Base-by-base conservation (phyloP, 2,113 vertebrate species). In the Oncorhynchus masou region DNA sequence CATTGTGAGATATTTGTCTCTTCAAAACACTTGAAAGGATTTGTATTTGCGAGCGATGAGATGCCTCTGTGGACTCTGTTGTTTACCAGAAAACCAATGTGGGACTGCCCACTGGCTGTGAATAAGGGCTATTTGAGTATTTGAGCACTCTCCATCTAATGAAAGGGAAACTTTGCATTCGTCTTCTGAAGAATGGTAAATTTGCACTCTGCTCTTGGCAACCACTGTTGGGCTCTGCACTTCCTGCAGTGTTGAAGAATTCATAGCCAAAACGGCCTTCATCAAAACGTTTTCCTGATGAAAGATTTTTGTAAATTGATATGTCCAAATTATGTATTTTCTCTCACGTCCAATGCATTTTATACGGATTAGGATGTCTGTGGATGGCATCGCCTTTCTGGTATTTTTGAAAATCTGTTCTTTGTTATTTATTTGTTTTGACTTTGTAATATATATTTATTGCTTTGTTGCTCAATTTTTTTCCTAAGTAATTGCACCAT, bases 271-370 rank as follows among this genome's bases (percentile, higher is more conserved):
- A 79, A 87, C 78, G 65, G 19, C 79, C 62, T 64, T 68, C 62
- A 34, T 34, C 20, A 19, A 45, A 45, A 11, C 2, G 2, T 11
- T 11, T 80, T 82, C 45, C 39, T 39, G 39, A 9, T 39, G 2
- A 39, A 39, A 39, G 39, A 39, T 80, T 51, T 88, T 75, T 79
- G 70, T 83, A 81, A 88, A 88, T 87, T 79, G 71, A 91, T 85
- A 86, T 83, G 85, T 86, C 51, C 81, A 82, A 89, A 85, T 88
- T 80, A 88, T 83, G 83, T 79, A 76, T 89, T 80, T 81, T 91
- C 81, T 81, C 66, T 85, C 78, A 79, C 83, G 78, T 87, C 85
- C 71, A 74, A 81, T 84, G 67, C 70, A 79, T 88, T 85, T 77
- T 88, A 88, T 80, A 77, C 60, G 83, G 39, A 45, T 45, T 45